Base-by-base conservation (phyloP, 64 coral and sea anemone genomes). In the Cladopsammia gracilis region DNA sequence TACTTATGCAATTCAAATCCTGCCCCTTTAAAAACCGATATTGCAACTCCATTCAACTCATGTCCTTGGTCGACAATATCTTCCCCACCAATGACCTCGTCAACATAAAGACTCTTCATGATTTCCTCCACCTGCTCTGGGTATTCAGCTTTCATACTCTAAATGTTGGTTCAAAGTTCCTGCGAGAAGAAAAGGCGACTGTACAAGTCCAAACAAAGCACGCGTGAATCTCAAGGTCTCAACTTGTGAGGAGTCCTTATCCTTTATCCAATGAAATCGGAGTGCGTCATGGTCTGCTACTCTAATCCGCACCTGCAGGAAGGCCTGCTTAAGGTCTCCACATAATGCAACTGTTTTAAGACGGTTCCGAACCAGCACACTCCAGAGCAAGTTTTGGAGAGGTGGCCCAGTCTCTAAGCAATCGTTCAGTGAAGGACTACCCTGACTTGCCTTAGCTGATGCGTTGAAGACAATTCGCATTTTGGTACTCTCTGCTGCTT, bases 1-100 rank as follows among this genome's bases (percentile, higher is more conserved):
- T 78, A 95, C 22, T 95, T 89, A 45, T 89, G 87, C 26, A 95
- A 62, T 16, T 89, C 25, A 45, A 95, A 89, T 50, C 53, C 53
- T n/a, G 75, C 93, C 77, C 50, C 93, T 67, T 34, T 42, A 75
- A 89, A 80, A 13, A 85, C 81, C 61, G 47, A 51, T 14, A 91
- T 25, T 45, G 89, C 75, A 48, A 52, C 58, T 19, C 64, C 67
- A 25, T 85, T 92, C 81, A 92, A 77, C n/a, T 86, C 48, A 19
- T 15, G 6, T 10, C 61, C 90, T 51, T 92, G 43, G 48, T 78
- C 73, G 24, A 69, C 71, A n/a, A 43, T 75, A 61, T 62, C 54
- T 14, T 45, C 22, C 20, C 67, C 65, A 42, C 66, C 53, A 48
- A 86, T 92, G 15, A 92, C n/a, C 8, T 85, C 90, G 75, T 92